phyloP scores from a whole-genome alignment of 2,888 invertebrate species.

The Erebia aethiops region DNA sequence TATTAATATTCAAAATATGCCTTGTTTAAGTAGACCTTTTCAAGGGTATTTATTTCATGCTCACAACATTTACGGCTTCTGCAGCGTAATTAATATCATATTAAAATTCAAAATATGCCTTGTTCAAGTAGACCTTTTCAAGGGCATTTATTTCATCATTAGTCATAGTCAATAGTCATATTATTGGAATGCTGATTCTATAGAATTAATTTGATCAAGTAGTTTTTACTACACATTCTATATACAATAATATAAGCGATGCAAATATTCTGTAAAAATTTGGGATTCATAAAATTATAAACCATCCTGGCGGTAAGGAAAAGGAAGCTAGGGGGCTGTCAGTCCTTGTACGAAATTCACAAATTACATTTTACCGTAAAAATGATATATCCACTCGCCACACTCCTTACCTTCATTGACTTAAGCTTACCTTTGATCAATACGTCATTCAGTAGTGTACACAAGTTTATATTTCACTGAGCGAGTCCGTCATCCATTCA shows the following conservation, averaged over 20 bases:
- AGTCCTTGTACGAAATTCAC: neutral
- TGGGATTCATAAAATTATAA: neutral
- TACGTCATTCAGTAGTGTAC: constrained; percentile 5
- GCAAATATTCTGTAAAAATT: neutral
- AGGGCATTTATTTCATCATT: neutral
- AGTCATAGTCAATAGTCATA: neutral
- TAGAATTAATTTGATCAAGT: neutral
- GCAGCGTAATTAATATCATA: constrained; percentile 12
- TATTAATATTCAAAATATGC: constrained; percentile 10
- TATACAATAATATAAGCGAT: neutral
- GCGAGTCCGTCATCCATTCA: constrained; percentile 54
- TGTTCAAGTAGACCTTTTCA: neutral
- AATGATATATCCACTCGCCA: no score
- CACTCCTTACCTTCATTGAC: no score
- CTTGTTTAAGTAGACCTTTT: neutral
- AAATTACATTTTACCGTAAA: neutral
- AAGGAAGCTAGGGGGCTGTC: neutral
- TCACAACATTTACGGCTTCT: constrained; percentile 51
- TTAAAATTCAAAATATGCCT: constrained; percentile 5
- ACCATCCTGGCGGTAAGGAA: no score
- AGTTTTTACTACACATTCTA: no score
- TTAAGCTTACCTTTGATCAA: neutral
- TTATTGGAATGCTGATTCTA: neutral
- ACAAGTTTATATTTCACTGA: constrained; percentile 16
- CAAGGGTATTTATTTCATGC: constrained; percentile 38